Evolutionary conservation across 2,888 invertebrate genomes (phyloP).

Genomic region (Parochlus steinenii): DNA sequence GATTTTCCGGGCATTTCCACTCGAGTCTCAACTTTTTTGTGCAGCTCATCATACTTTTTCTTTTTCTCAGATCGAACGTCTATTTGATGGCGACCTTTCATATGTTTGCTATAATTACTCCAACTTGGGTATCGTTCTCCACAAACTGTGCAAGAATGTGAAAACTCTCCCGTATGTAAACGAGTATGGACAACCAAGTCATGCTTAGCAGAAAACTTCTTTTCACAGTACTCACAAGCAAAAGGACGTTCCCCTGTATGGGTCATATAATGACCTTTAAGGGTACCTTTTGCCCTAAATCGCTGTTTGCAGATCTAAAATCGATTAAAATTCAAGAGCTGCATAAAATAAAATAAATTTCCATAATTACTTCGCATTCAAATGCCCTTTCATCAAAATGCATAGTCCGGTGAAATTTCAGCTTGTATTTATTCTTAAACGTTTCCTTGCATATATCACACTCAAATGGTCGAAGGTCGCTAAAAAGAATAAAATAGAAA

Average conservation of each 20-base stretch:
- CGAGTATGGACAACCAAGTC: conserved; percentile 18
- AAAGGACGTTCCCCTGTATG: conserved; percentile 6
- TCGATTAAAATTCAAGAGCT: neutral
- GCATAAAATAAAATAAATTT: neutral
- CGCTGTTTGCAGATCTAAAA: conserved; percentile 3
- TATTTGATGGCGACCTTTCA: conserved; percentile 47
- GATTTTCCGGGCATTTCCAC: too few species aligned
- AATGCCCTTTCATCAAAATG: neutral
- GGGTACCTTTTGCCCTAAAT: conserved; percentile 7
- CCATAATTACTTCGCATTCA: neutral
- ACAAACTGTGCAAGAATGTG: conserved; percentile 1
- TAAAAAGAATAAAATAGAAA: too few species aligned
- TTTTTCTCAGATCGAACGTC: conserved; percentile 5
- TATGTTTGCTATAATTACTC: conserved; percentile 71
- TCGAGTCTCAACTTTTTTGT: too few species aligned
- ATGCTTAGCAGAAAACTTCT: conserved; percentile 16
- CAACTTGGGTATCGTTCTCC: conserved; percentile 36
- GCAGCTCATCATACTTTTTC: conserved; percentile 9
- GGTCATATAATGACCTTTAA: conserved; percentile 1
- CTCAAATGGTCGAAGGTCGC: conserved; percentile 5
- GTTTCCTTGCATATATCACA: neutral
- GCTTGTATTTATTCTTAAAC: conserved; percentile 5
- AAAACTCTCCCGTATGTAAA: conserved; percentile 17
- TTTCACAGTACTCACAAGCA: conserved; percentile 16
- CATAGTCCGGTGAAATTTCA: neutral